Conservation (phyloP, 1,140 invertebrate species). For the Hycleus phaleratus region DNA sequence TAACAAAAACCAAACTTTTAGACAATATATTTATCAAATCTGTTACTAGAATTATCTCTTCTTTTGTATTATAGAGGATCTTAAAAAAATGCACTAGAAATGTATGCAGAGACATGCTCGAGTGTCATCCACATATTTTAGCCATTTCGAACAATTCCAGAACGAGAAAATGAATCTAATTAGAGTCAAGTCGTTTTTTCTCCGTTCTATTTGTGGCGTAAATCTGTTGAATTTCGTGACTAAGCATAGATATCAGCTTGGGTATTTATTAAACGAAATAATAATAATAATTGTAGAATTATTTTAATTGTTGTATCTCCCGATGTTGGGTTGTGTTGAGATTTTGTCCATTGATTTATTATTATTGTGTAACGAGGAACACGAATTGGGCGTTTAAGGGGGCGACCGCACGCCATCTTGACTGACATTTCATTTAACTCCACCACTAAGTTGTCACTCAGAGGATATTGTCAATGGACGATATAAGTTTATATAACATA, state of each 20-base stretch:
- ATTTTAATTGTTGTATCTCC: constrained; percentile 10
- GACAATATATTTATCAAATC: too few relatives aligned
- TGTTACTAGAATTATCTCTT: constrained; percentile 8
- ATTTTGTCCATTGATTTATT: constrained; percentile 35
- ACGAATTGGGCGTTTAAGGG: constrained; percentile 35
- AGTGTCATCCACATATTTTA: constrained; percentile 12
- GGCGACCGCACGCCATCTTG: constrained; percentile 34
- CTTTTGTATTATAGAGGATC: constrained; percentile 3
- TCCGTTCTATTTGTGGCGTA: too few relatives aligned
- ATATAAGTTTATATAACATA: constrained; percentile 1
- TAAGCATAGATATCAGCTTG: too few relatives aligned
- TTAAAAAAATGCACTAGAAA: neutral
- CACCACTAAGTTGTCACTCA: constrained; percentile 37
- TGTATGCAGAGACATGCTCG: constrained; percentile 8
- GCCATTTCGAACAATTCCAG: constrained; percentile 9
- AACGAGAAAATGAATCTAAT: constrained; percentile 10
- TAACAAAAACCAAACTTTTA: constrained; percentile 7
- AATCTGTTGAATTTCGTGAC: too few relatives aligned
- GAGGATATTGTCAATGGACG: constrained; percentile 25
- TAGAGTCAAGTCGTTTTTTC: neutral
- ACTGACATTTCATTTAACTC: constrained; percentile 42
- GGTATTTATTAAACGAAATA: too few relatives aligned
- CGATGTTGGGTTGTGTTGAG: constrained; percentile 7
- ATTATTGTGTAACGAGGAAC: constrained; percentile 34
- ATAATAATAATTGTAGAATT: neutral